Percentiles rank a stretch among this genome's conserved stretches.
Evolutionary conservation across 1,140 invertebrate genomes (phyloP).

Genomic region (Panulirus ornatus): DNA sequence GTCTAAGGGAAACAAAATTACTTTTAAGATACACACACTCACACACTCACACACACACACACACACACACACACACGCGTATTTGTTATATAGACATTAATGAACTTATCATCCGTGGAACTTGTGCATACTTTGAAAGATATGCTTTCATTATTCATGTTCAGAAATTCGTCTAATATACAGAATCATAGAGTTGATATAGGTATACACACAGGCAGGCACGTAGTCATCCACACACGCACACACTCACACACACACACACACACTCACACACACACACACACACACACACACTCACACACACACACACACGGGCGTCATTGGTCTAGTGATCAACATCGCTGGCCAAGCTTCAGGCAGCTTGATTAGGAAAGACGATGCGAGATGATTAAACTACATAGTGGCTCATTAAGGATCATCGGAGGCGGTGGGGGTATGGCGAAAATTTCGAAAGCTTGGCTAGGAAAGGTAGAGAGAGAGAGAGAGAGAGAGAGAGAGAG

Average conservation of each 20-base stretch:
- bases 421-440: background rate
- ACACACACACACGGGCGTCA: background rate
- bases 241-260: background rate
- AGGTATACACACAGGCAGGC: too few species aligned
- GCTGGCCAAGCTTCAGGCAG: too few species aligned
- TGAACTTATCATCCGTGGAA: background rate
- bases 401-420: too few species aligned
- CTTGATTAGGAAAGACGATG: too few species aligned
- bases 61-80: background rate
- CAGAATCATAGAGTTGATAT: too few species aligned
- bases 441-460: background rate
- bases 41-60: background rate
- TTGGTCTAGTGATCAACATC: too few species aligned
- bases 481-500: background rate
- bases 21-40: too few species aligned
- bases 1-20: too few species aligned
- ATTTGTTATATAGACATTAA: background rate
- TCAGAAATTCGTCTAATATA: background rate
- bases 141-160: background rate
- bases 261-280: constrained; percentile 16
- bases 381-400: too few species aligned
- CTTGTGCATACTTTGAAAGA: background rate
- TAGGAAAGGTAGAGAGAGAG: background rate
- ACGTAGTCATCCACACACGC: background rate
- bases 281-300: constrained; percentile 20